Evolutionary conservation across 2,797 vertebrate species (phyloP).

Genomic region (Leptodactylus fallax): DNA sequence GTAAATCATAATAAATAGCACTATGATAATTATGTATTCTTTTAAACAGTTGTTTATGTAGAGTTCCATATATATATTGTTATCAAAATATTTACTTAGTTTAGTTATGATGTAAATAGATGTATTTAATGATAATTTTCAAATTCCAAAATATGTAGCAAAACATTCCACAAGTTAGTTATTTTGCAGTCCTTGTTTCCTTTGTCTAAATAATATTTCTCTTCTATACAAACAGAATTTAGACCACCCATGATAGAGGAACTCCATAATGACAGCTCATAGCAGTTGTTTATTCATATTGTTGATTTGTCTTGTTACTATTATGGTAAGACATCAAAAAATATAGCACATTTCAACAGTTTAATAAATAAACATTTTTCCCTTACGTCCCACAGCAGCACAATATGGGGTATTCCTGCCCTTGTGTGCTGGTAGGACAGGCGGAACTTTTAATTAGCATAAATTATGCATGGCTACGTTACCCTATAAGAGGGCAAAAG

Average conservation of each 20-base stretch:
- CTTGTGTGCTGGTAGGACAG: too few species aligned
- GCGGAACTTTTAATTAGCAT: too few species aligned
- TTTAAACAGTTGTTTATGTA: neutral
- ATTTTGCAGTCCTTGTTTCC: conserved; percentile 5
- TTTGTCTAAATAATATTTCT: conserved; percentile 19
- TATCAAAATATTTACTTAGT: conserved; percentile 25
- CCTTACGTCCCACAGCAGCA: too few species aligned
- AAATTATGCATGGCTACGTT: too few species aligned
- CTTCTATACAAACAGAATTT: conserved; percentile 16
- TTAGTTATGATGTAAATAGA: conserved; percentile 27
- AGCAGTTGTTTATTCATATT: neutral
- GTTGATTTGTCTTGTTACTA: neutral
- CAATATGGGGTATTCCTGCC: too few species aligned
- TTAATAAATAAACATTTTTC: too few species aligned
- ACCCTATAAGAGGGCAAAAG: too few species aligned
- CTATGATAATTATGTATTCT: neutral
- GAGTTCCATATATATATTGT: neutral
- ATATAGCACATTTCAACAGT: too few species aligned
- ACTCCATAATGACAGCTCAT: conserved; percentile 5
- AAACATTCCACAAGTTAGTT: conserved; percentile 16
- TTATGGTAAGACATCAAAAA: neutral
- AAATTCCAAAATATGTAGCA: conserved; percentile 28
- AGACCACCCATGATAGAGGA: conserved; percentile 29
- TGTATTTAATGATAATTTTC: conserved; percentile 11
- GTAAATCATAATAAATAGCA: conserved; percentile 7